Conservation (phyloP, 2,797 vertebrate genomes). For the Iguana delicatissima region DNA sequence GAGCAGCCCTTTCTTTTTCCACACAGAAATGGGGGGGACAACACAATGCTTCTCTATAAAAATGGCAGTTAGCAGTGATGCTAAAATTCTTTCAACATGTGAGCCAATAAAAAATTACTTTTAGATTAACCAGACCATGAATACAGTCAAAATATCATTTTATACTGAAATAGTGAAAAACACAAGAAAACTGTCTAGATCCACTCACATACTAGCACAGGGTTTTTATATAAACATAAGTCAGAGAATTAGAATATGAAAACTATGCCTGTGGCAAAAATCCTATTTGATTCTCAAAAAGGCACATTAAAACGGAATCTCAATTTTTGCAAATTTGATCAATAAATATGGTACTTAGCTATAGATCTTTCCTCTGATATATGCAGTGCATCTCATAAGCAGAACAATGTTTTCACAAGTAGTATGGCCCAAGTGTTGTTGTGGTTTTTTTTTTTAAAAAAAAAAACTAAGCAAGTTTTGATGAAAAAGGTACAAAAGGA, state of each 20-base stretch:
- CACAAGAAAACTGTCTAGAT: background rate
- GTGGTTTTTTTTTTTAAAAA: background rate
- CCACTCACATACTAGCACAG: background rate
- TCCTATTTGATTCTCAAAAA: background rate
- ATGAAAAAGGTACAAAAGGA: background rate
- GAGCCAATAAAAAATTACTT: background rate
- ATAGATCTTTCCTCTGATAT: background rate
- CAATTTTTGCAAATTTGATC: slow-evolving; percentile 1
- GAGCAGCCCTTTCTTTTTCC: slow-evolving; percentile 15
- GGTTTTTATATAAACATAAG: background rate
- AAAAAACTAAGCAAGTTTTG: background rate
- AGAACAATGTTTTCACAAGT: background rate
- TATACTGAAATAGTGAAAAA: background rate
- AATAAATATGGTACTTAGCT: background rate
- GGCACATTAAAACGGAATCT: background rate
- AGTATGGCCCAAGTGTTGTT: background rate
- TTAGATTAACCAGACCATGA: background rate
- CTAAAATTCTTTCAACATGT: background rate
- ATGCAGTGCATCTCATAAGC: background rate
- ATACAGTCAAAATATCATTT: background rate
- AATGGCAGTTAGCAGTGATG: background rate
- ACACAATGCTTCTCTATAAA: slow-evolving; percentile 7
- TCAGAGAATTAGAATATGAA: background rate
- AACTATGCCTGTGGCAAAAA: background rate
- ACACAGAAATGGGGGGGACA: background rate